Percentiles rank a stretch among this genome's conserved stretches.
phyloP scores from a whole-genome alignment of 2,888 invertebrate genomes.

The Tiliacea citrago region DNA sequence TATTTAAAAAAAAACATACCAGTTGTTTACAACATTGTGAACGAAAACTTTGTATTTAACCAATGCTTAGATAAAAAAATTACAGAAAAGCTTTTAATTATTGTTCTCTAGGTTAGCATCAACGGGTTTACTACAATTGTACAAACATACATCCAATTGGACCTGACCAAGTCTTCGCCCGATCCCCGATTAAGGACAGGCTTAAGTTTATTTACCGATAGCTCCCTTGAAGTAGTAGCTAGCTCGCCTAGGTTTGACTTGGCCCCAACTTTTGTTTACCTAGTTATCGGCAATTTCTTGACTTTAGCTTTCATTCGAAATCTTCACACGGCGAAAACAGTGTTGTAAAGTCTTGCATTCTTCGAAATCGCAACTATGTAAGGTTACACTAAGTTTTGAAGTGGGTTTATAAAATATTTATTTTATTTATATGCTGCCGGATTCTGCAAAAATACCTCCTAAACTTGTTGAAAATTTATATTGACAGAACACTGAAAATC shows the following conservation, averaged over 20 bases:
- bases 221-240: conserved; percentile 65
- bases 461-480: conserved; percentile 18
- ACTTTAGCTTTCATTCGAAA: conserved; percentile 22
- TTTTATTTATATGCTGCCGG: conserved; percentile 9
- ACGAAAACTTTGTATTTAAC: not conserved
- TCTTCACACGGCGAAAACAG: conserved; percentile 31
- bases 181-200: conserved; percentile 72
- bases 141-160: conserved; percentile 56
- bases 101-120: conserved; percentile 19
- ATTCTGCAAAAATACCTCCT: not conserved
- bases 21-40: not conserved
- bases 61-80: not conserved
- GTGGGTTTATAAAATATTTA: not conserved
- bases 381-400: conserved; percentile 18
- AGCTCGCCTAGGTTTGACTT: conserved; percentile 56
- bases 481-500: conserved; percentile 27
- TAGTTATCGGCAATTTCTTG: conserved; percentile 45
- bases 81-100: conserved; percentile 12
- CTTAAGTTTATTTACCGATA: conserved; percentile 71
- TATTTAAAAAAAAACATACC: not conserved
- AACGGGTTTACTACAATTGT: conserved; percentile 27
- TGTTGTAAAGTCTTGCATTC: conserved; percentile 13
- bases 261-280: conserved; percentile 49
- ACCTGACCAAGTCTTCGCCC: conserved; percentile 44
- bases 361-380: conserved; percentile 3